A percentile compares a stretch with the other conserved stretches of the same genome.
Conservation (phyloP, 2,797 vertebrate genomes). For the Brotogeris chrysoptera region DNA sequence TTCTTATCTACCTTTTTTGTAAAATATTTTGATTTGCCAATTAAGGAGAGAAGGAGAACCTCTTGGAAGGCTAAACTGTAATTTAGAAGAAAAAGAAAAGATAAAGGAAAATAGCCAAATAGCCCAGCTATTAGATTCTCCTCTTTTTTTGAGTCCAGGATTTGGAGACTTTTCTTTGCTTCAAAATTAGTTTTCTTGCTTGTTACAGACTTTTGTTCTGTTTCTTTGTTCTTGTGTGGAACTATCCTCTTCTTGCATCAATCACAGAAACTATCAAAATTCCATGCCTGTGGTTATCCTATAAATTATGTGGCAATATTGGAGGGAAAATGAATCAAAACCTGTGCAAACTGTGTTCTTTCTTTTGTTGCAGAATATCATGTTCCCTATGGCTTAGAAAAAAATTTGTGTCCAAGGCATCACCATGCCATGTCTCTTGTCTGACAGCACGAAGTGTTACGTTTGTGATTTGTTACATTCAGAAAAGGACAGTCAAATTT, state of each 20-base stretch:
- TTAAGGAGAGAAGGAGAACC: not conserved
- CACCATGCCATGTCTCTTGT: not conserved
- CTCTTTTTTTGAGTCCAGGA: not conserved
- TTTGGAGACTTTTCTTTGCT: not conserved
- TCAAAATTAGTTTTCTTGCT: not conserved
- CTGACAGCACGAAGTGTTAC: not conserved
- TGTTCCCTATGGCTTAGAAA: not conserved
- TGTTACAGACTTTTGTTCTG: not conserved
- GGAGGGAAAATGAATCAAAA: slow-evolving; percentile 7
- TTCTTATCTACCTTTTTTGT: not conserved
- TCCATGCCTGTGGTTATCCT: not conserved
- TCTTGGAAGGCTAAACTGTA: not conserved
- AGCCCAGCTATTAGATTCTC: not conserved
- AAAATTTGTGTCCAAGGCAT: not conserved
- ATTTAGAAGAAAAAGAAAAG: not conserved
- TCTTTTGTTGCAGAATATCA: not conserved
- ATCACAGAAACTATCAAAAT: not conserved
- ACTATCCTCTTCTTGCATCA: not conserved
- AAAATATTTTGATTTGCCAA: not conserved
- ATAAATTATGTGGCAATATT: not conserved
- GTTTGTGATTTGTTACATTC: not conserved
- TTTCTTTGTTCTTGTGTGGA: not conserved
- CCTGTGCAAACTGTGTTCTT: not conserved
- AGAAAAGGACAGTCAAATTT: not conserved
- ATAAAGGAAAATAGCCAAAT: not conserved